These are phyloP conservation scores for Arctocebus calabarensis DNA, from an alignment of 2,797 vertebrate genomes.

Conservation along the genomic window DNA sequence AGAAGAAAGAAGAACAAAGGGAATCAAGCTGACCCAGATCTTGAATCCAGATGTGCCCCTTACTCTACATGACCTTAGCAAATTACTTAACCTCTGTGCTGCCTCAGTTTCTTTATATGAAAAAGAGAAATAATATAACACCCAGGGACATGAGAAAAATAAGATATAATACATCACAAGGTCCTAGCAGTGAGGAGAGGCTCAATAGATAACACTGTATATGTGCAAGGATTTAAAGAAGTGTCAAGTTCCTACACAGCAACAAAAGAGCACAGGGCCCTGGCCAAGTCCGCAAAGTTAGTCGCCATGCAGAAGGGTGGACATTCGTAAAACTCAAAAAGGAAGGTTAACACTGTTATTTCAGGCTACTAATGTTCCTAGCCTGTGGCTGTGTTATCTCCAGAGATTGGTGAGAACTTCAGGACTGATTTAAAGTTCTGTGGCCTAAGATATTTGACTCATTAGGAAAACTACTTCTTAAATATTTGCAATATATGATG, in stretches of 20 bases:
- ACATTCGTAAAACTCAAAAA: slow-evolving; percentile 25
- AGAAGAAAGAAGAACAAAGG: not conserved
- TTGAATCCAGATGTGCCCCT: not conserved
- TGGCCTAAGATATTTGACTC: not conserved
- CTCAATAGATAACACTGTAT: not conserved
- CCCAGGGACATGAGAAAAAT: not conserved
- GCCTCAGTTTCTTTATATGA: not conserved
- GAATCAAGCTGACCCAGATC: not conserved
- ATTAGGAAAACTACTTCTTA: slow-evolving; percentile 24
- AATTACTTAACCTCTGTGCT: not conserved
- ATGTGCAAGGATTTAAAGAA: not conserved
- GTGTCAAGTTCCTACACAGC: not conserved
- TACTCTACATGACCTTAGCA: not conserved
- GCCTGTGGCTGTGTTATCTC: not conserved
- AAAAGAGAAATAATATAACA: not conserved
- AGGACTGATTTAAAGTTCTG: slow-evolving; percentile 2
- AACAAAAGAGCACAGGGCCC: not conserved
- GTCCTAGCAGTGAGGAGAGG: not conserved
- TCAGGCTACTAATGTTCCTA: not conserved
- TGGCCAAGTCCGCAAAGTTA: not conserved
- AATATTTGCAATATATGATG: not conserved
- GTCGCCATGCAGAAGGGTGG: not conserved
- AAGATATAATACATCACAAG: not conserved
- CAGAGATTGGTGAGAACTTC: not conserved
- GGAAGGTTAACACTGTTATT: not conserved